phyloP scores from a whole-genome alignment of 2,888 invertebrate species.

The Chirona hameri region DNA sequence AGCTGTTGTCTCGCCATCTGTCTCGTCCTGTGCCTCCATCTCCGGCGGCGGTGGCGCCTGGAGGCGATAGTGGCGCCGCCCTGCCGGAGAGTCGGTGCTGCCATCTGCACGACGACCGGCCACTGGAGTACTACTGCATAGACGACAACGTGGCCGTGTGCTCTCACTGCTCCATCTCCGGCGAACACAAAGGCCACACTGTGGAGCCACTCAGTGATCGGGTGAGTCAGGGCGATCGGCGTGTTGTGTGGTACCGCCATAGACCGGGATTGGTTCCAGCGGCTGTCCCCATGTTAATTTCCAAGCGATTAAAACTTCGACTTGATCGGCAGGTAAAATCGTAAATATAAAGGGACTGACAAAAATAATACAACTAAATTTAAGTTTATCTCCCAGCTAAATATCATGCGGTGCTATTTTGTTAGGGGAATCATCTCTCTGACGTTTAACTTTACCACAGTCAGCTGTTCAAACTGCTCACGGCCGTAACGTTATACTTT shows the following conservation, averaged over 20 bases:
- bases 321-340: too few species aligned
- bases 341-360: too few species aligned
- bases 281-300: neutral
- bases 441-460: too few species aligned
- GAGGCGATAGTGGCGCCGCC: neutral
- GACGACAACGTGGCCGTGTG: constrained; percentile 1
- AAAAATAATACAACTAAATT: too few species aligned
- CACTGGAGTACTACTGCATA: constrained; percentile 9
- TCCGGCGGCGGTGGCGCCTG: too few species aligned
- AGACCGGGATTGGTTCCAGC: neutral
- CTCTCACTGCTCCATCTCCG: constrained; percentile 8
- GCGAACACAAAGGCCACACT: neutral
- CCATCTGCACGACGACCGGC: neutral
- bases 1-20: neutral
- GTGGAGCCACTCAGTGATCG: neutral
- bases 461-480: too few species aligned
- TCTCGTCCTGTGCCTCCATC: neutral
- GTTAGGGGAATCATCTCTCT: too few species aligned
- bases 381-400: too few species aligned
- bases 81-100: neutral
- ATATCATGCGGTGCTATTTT: too few species aligned
- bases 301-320: too few species aligned
- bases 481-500: too few species aligned
- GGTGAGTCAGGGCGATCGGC: neutral
- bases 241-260: neutral